Evolutionary conservation across 2,888 invertebrate genomes (phyloP).

Genomic region (Sarcophaga carnaria): DNA sequence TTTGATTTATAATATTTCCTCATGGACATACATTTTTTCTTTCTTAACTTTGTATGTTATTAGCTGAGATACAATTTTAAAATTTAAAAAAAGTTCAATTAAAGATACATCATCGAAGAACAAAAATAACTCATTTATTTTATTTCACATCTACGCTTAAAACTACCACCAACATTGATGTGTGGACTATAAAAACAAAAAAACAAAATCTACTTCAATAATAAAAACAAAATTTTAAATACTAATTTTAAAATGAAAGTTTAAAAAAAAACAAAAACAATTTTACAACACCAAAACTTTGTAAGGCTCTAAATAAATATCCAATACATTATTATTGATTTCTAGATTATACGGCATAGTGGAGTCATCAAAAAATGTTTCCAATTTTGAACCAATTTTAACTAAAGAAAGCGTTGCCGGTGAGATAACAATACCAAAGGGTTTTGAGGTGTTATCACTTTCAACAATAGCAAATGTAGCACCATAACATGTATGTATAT

Average conservation of each 20-base stretch:
- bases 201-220: too few relatives aligned
- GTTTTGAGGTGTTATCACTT: constrained; percentile 6
- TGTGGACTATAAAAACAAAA: too few relatives aligned
- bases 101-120: too few relatives aligned
- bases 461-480: constrained; percentile 66
- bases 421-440: constrained; percentile 53
- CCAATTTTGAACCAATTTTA: constrained; percentile 64
- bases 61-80: too few relatives aligned
- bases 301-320: constrained; percentile 68
- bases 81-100: too few relatives aligned
- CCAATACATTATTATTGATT: constrained; percentile 4
- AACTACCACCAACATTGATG: too few relatives aligned
- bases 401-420: constrained; percentile 50
- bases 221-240: too few relatives aligned
- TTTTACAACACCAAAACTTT: constrained; percentile 65
- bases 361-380: constrained; percentile 67
- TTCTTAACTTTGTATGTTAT: too few relatives aligned
- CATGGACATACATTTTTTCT: too few relatives aligned
- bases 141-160: too few relatives aligned
- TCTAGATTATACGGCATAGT: constrained; percentile 53
- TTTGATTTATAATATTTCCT: too few relatives aligned
- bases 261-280: constrained; percentile 10
- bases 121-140: too few relatives aligned
- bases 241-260: constrained; percentile 8
- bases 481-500: constrained; percentile 61